phyloP scores from a whole-genome alignment of 1,140 invertebrate genomes.

The Macrobrachium nipponense region DNA sequence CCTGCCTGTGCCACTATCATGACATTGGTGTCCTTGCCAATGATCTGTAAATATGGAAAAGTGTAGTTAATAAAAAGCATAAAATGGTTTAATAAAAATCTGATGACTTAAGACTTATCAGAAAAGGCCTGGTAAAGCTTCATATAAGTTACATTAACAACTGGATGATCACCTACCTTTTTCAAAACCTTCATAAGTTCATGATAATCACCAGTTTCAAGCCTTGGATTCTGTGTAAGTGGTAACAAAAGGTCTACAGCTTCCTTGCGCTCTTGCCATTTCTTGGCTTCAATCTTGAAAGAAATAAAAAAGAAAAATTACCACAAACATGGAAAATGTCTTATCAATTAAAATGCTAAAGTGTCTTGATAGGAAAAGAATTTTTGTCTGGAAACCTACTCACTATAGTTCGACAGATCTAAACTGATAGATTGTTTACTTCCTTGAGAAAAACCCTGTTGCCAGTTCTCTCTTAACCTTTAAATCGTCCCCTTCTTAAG shows the following conservation, averaged over 20 bases:
- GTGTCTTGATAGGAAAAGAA: background rate
- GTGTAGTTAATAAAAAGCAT: background rate
- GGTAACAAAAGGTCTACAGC: constrained; percentile 84
- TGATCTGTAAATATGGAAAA: constrained; percentile 70
- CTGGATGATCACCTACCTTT: constrained; percentile 76
- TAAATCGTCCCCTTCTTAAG: too few species aligned
- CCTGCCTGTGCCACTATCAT: constrained; percentile 89
- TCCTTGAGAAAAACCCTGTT: too few species aligned
- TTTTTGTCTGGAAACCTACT: too few species aligned
- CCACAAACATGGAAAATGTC: background rate
- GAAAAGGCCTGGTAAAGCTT: too few species aligned
- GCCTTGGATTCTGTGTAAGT: constrained; percentile 83
- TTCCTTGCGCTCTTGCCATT: constrained; percentile 97
- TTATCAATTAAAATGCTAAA: background rate
- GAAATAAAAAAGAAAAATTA: constrained; percentile 14
- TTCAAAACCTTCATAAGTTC: constrained; percentile 88
- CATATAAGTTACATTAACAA: background rate
- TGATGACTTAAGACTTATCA: background rate
- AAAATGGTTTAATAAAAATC: background rate
- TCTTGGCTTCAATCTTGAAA: constrained; percentile 85
- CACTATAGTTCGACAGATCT: too few species aligned
- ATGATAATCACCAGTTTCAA: constrained; percentile 93
- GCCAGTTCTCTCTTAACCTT: too few species aligned
- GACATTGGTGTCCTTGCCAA: constrained; percentile 96
- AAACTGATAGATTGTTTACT: too few species aligned